Conservation (phyloP, 2,797 vertebrate genomes). For the Tarsius wallacei region DNA sequence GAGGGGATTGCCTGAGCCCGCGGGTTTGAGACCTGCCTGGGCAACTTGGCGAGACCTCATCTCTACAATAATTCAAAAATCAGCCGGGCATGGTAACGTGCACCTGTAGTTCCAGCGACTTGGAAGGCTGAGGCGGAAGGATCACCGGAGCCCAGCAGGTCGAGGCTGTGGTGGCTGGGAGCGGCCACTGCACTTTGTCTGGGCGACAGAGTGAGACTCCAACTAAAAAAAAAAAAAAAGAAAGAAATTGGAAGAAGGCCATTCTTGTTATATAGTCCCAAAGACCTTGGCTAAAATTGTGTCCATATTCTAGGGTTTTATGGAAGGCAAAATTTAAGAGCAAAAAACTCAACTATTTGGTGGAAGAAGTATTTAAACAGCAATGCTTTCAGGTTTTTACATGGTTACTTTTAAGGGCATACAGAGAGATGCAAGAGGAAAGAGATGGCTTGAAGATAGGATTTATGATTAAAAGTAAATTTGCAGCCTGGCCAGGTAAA, state of each 20-base stretch:
- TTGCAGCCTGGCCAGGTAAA: neutral
- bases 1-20: no score
- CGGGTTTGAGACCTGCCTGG: no score
- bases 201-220: no score
- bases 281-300: neutral
- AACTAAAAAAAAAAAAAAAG: no score
- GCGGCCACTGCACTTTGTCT: no score
- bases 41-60: no score
- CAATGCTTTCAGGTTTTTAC: neutral
- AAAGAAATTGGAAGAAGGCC: neutral
- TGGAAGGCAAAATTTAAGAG: neutral
- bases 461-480: neutral
- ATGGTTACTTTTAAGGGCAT: neutral
- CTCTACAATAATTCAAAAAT: no score
- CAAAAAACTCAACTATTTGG: neutral
- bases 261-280: neutral
- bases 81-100: no score
- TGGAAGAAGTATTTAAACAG: neutral
- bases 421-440: neutral
- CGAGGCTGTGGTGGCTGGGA: no score
- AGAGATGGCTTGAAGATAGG: neutral
- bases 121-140: no score
- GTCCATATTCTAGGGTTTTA: neutral
- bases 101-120: no score
- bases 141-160: no score